phyloP scores from a whole-genome alignment of 2,797 vertebrate species.

The Psittacula derbiana region DNA sequence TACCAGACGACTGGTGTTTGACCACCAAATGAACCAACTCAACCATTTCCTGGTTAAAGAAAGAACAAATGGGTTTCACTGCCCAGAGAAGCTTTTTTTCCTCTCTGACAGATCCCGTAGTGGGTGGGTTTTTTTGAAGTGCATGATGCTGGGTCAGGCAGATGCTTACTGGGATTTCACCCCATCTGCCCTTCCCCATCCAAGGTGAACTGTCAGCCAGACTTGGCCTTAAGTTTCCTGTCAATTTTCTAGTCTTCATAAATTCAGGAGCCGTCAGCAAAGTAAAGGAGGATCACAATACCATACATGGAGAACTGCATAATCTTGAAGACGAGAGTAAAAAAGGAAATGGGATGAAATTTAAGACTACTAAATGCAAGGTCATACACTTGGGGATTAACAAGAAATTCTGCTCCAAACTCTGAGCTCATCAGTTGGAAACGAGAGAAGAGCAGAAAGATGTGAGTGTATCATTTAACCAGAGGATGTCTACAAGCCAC shows the following conservation, averaged over 20 bases:
- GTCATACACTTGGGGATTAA: slow-evolving; percentile 71
- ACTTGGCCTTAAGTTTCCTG: slow-evolving; percentile 28
- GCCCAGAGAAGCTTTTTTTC: neutral
- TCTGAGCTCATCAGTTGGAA: slow-evolving; percentile 65
- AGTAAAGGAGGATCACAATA: slow-evolving; percentile 66
- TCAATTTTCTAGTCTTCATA: slow-evolving; percentile 46
- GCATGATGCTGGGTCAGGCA: neutral
- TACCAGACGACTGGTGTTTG: neutral
- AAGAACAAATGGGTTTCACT: neutral
- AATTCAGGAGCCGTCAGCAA: slow-evolving; percentile 67
- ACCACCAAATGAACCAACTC: neutral
- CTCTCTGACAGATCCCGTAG: neutral
- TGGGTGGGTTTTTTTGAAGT: neutral
- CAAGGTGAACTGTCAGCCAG: slow-evolving; percentile 4
- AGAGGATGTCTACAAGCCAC: neutral
- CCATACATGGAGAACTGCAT: slow-evolving; percentile 65
- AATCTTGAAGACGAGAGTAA: slow-evolving; percentile 64
- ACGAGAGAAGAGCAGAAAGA: slow-evolving; percentile 37
- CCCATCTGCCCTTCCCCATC: neutral
- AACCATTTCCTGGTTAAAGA: accelerated
- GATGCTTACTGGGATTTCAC: accelerated
- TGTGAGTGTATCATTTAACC: slow-evolving; percentile 49
- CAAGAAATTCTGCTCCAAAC: slow-evolving; percentile 66
- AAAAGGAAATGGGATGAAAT: slow-evolving; percentile 69
- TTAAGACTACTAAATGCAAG: slow-evolving; percentile 72